Evolutionary conservation across 2,888 invertebrate species (phyloP), one percentile per base, ranked within the genome.

Genomic region (Subacronicta megacephala): DNA sequence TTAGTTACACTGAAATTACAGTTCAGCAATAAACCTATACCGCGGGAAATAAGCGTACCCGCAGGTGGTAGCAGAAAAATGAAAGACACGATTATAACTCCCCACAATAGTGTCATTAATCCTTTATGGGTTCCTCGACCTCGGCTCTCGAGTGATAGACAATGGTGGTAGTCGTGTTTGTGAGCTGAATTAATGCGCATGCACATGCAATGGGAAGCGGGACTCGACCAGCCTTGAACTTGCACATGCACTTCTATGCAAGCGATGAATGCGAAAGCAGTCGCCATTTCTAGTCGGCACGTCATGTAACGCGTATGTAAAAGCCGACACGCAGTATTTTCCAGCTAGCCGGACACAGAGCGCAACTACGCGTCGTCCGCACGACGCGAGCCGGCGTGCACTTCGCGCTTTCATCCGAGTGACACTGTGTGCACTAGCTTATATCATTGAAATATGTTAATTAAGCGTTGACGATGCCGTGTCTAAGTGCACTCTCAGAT

Each of bases 211-310:
- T 89, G 90, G 90, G 88, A 90, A 90, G 88, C 87, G 87, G 79
- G 83, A 83, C 77, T 78, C 85, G 92, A 88, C 90, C 92, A 92
- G 90, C 93, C 93, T 94, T 94, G 93, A 94, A 94, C 93, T 92
- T 93, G 89, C 77, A 65, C 83, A 83, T 87, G 88, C 90, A 85
- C 81, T 83, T 84, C 83, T 84, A 86, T 82, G 84, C 88, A 70
- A 79, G 81, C 88, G 81, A 84, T 84, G 88, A 87, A 89, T 90
- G 88, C 89, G 81, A 88, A 88, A 89, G 84, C 85, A 82, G 78
- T 80, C 82, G 88, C 87, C 87, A 87, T 90, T 91, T 90, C 93
- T 92, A 90, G 88, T 82, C 82, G 77, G 75, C 84, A 74, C 83
- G 82, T 88, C 84, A 83, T 83, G 81, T 82, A 82, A 70, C 62